These are phyloP conservation scores for Aramus guarauna DNA, from an alignment of 2,113 vertebrate genomes.

Conservation along the genomic window DNA sequence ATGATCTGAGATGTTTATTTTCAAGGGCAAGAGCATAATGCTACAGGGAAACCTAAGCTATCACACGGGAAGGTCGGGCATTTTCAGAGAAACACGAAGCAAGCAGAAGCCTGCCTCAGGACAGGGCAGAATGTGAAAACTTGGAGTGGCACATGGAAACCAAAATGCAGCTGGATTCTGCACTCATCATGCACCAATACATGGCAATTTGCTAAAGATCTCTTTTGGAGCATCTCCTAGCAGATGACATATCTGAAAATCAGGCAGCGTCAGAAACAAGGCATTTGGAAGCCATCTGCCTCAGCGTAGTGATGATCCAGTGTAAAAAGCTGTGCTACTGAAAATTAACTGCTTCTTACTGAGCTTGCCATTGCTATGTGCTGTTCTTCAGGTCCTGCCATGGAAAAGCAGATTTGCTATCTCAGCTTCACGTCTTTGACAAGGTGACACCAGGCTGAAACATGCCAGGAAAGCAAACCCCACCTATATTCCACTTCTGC, in stretches of 20 bases:
- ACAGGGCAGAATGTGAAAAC: neutral
- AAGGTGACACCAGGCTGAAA: neutral
- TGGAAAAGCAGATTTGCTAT: neutral
- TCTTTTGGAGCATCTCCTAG: neutral
- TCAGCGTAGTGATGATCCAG: neutral
- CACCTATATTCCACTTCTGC: neutral
- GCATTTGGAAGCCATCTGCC: constrained; percentile 6
- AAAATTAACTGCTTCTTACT: neutral
- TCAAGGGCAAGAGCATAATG: neutral
- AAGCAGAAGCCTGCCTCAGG: neutral
- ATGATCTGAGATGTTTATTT: neutral
- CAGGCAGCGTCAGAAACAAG: constrained; percentile 20
- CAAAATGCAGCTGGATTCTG: neutral
- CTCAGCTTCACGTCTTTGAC: neutral
- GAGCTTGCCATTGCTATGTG: neutral
- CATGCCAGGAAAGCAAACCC: neutral
- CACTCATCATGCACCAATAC: neutral
- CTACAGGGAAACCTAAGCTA: neutral
- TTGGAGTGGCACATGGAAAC: neutral
- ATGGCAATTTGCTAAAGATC: neutral
- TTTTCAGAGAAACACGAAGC: neutral
- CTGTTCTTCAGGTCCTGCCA: neutral
- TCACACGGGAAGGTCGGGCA: neutral
- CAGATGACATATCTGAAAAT: constrained; percentile 21
- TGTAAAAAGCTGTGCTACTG: neutral